phyloP scores from a whole-genome alignment of 2,888 invertebrate species.

The Plagodis dolabraria region DNA sequence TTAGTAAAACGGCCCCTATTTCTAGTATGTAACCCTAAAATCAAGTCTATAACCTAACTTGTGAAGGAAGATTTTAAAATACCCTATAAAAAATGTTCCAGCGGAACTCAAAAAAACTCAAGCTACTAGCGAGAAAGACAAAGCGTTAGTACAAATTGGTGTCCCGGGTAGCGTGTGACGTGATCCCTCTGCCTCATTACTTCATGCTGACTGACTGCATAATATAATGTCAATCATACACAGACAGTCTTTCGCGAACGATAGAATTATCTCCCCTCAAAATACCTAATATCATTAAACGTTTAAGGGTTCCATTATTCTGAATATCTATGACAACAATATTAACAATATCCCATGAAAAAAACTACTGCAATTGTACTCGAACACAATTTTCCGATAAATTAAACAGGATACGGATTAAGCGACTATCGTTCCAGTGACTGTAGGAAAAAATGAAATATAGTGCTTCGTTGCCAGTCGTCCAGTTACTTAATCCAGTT shows the following conservation, averaged over 20 bases:
- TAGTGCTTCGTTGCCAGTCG: constrained; percentile 20
- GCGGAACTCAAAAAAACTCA: constrained; percentile 29
- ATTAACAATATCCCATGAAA: constrained; percentile 32
- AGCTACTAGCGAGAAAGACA: constrained; percentile 35
- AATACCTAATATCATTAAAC: too few relatives aligned
- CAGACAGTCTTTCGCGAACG: constrained; percentile 4
- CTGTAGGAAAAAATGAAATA: constrained; percentile 51
- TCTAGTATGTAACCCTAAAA: too few relatives aligned
- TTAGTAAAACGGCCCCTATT: too few relatives aligned
- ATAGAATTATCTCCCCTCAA: too few relatives aligned
- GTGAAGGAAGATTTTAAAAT: not conserved
- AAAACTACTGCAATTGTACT: constrained; percentile 43
- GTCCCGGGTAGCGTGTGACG: constrained; percentile 33
- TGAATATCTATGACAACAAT: constrained; percentile 6
- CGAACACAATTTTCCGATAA: constrained; percentile 72
- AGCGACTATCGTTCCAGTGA: constrained; percentile 44
- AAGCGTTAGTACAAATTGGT: constrained; percentile 39
- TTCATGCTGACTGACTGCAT: constrained; percentile 23
- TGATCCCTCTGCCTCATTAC: constrained; percentile 38
- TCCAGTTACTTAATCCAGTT: constrained; percentile 18
- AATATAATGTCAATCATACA: not conserved
- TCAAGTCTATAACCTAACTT: too few relatives aligned
- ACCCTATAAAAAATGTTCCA: constrained; percentile 25
- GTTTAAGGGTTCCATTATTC: too few relatives aligned
- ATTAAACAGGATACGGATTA: constrained; percentile 67